Base-by-base conservation (phyloP, 1,140 invertebrate species). In the Hydropsyche tenuis region DNA sequence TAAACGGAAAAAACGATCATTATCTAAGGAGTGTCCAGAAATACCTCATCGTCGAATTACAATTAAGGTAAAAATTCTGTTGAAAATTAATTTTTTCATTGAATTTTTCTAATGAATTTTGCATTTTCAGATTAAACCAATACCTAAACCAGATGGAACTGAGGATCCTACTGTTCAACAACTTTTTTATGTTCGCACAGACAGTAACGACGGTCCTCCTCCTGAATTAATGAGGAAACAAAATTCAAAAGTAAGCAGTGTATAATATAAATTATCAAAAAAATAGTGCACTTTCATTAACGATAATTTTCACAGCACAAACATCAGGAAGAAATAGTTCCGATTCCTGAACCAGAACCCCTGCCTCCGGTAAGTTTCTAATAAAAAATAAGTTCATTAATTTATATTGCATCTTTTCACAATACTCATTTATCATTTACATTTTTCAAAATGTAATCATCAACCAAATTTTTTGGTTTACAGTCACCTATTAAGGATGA, bases 61-160 rank as follows among this genome's bases (percentile, higher is more conserved):
- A 37, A 92, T 93, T 72, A 92, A 92, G 84, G 91, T 93, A 84
- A 75, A 48, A n/a, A 14, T 48, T 48, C 2, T 16, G 37, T 72
- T 62, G 3, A 62, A 45, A 66, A 45, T 14, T 12, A 46, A 12
- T 56, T 27, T 11, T 22, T 69, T 30, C 16, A 23, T 48, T 68
- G 9, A 68, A 51, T n/a, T 60, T 25, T 56, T 56, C 12, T 42
- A 37, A 6, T 72, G 27, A 68, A 62, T 75, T 75, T 70, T 71
- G 62, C 73, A n/a, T n/a, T 78, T 81, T 30, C 81, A 93, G 89
- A 93, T 94, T 62, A 94, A 94, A 80, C 91, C 92, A 0, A 90
- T 94, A 77, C 92, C 92, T 6, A 86, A 92, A 77, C 92, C 92
- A 0, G 91, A 91, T 64, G 91, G 90, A 7, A 89, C 90, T 23